Evolutionary conservation across 2,797 vertebrate species (phyloP).

Genomic region (Catharus ustulatus): DNA sequence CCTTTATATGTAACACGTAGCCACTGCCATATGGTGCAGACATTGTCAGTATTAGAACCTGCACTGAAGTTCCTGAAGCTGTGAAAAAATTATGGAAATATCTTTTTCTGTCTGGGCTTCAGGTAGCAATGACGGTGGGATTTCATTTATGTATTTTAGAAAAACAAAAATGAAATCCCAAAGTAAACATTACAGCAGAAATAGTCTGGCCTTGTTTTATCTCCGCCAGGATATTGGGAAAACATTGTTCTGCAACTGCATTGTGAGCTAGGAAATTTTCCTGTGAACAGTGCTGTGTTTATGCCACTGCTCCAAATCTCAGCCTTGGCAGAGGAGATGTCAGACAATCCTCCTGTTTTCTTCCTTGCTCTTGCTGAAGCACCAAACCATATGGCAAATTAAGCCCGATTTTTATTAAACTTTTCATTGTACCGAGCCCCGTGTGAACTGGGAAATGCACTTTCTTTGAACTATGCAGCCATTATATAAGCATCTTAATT

Average conservation of each 20-base stretch:
- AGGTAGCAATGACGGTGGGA: background rate
- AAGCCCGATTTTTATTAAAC: conserved; percentile 72
- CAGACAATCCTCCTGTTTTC: conserved; percentile 23
- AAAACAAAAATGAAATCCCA: background rate
- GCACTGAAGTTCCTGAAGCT: background rate
- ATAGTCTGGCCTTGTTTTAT: background rate
- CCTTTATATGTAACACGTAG: rapidly evolving
- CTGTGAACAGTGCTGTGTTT: background rate
- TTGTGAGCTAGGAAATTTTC: background rate
- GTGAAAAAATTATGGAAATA: background rate
- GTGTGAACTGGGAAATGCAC: conserved; percentile 68
- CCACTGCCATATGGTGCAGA: background rate
- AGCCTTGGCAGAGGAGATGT: conserved; percentile 11
- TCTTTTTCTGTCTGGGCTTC: background rate
- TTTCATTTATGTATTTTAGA: background rate
- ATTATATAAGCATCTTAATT: conserved; percentile 62
- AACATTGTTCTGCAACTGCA: background rate
- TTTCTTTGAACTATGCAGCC: conserved; percentile 70
- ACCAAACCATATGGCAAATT: conserved; percentile 74
- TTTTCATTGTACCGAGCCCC: conserved; percentile 63
- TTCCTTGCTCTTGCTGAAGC: conserved; percentile 38
- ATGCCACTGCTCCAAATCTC: background rate
- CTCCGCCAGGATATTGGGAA: background rate
- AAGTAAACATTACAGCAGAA: background rate
- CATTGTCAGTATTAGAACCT: background rate